A percentile compares a stretch with the other conserved stretches of the same genome.
Evolutionary conservation across 2,888 invertebrate species (phyloP).

Genomic region (Tromatobia lineatoria): DNA sequence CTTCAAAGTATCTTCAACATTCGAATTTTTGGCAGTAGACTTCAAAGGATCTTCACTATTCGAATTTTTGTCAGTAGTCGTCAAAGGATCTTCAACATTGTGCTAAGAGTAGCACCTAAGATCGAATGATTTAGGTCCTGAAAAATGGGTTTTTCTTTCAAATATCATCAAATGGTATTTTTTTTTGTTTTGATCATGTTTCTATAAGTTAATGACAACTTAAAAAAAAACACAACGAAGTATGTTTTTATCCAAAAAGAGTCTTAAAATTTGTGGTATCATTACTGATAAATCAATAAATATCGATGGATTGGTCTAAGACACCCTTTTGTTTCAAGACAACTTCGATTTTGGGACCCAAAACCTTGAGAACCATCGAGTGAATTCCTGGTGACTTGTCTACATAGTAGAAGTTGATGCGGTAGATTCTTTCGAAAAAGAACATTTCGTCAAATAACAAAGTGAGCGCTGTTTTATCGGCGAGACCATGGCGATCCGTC

Average conservation of each 20-base stretch:
- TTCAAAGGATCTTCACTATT: too few species aligned
- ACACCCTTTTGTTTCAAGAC: background rate
- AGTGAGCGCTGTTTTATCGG: conserved; percentile 46
- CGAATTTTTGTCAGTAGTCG: too few species aligned
- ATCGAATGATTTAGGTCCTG: too few species aligned
- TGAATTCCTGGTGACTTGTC: background rate
- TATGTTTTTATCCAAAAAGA: too few species aligned
- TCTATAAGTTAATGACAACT: background rate
- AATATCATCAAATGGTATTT: too few species aligned
- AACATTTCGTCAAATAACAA: conserved; percentile 63
- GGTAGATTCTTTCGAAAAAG: conserved; percentile 22
- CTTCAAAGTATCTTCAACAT: too few species aligned
- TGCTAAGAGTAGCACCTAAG: background rate
- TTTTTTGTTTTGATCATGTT: background rate
- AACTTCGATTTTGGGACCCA: conserved; percentile 16
- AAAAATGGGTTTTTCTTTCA: too few species aligned
- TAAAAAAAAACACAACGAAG: background rate
- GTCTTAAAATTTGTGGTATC: too few species aligned
- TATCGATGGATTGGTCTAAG: background rate
- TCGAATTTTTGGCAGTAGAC: too few species aligned
- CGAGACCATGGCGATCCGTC: background rate
- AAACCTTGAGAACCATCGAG: background rate
- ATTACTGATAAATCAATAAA: too few species aligned
- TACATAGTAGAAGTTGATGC: background rate
- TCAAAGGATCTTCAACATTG: conserved; percentile 46